Conservation (phyloP, 2,113 vertebrate species). For the Lonchura striata region DNA sequence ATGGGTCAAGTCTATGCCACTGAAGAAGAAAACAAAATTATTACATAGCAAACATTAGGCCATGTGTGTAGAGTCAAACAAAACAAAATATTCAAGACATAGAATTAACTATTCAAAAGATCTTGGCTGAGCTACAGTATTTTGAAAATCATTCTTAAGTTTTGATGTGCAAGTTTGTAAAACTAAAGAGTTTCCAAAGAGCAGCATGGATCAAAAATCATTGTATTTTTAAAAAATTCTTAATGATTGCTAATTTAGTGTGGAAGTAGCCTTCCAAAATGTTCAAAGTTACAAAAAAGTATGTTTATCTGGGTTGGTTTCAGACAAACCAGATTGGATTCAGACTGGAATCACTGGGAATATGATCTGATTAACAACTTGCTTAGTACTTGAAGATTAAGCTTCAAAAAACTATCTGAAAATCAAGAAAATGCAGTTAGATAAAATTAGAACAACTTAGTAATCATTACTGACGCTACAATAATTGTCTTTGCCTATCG, state of each 20-base stretch:
- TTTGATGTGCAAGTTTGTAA: neutral
- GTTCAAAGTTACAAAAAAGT: neutral
- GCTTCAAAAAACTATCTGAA: neutral
- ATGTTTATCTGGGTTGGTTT: neutral
- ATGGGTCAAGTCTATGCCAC: neutral
- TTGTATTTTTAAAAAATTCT: neutral
- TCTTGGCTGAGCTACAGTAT: neutral
- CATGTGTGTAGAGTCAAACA: neutral
- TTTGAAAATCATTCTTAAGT: neutral
- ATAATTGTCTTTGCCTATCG: neutral
- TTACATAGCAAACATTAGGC: neutral
- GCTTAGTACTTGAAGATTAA: neutral
- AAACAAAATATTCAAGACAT: neutral
- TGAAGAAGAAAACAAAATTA: neutral
- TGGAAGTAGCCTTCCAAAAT: neutral
- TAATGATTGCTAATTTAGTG: neutral
- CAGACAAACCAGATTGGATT: neutral
- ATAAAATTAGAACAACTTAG: neutral
- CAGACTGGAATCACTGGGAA: neutral
- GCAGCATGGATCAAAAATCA: neutral
- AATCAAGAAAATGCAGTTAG: neutral
- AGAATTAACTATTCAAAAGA: neutral
- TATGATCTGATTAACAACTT: neutral
- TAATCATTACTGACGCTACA: neutral
- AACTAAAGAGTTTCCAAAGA: neutral